Evolutionary conservation across 2,888 invertebrate genomes (phyloP), one percentile per base, ranked within the genome.

Genomic region (Omphaloscelis lunosa): DNA sequence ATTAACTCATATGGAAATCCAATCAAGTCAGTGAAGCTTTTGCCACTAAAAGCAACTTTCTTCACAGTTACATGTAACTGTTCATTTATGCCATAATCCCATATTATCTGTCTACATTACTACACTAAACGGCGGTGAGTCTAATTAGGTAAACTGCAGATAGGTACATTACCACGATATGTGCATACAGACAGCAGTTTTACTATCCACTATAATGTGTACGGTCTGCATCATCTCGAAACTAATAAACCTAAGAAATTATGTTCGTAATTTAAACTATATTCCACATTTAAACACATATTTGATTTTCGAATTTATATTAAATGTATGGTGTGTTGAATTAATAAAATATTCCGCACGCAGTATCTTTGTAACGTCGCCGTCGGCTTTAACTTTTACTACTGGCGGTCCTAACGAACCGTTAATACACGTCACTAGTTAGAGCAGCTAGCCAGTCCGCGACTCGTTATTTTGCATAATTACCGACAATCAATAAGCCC

Each of bases 381-480:
- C 45, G 45, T 89, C 85, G 76, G 80, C 23, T 77, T 63, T 66
- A 83, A 85, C 68, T 84, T 82, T 77, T 82, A 67, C 78, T 88
- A 75, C 74, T 82, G 88, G 76, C 89, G 84, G 86, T 88, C 90
- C 90, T 88, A 85, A 84, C 84, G 82, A 84, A 86, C 87, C 89
- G 93, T 93, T 94, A 95, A 95, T 93, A 92, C 92, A 91, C 91
- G 93, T 94, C 94, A 93, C 91, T 92, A 89, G 93, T 91, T 92
- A 91, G 90, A 90, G 89, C 89, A 90, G 91, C 90, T 89, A 90
- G 83, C 88, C 80, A 87, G 88, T 89, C 89, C 86, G 67, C 82
- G 81, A 91, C 91, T 91, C 86, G 93, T 90, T 92, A 94, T 94
- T 93, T 95, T 94, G 93, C 95, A 95, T 96, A 95, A 96, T 95